Conservation (phyloP, 2,888 invertebrate genomes). For the Didymodactylos carnosus region DNA sequence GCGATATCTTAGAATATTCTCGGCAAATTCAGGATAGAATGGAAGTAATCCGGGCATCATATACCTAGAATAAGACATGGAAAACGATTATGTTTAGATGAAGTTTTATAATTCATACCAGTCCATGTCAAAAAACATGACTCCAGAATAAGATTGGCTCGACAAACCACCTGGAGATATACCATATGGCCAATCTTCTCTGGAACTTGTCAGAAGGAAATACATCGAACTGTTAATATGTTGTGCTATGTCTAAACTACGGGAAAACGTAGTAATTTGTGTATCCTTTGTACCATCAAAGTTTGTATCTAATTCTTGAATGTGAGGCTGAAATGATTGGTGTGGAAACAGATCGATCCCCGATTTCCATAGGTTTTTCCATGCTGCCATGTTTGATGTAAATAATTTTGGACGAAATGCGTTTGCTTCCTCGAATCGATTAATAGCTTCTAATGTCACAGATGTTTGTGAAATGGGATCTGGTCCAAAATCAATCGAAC, state of each 20-base stretch:
- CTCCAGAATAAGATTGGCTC: not conserved
- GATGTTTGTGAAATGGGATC: not conserved
- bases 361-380: not conserved
- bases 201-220: not conserved
- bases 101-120: not conserved
- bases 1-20: not conserved
- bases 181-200: not conserved
- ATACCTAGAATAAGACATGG: not conserved
- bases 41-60: not conserved
- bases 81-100: not conserved
- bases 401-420: not conserved
- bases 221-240: not conserved
- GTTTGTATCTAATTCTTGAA: not conserved
- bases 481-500: not conserved
- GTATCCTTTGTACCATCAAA: not conserved
- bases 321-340: not conserved
- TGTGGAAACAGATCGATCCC: not conserved
- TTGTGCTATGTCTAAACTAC: not conserved
- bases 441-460: not conserved
- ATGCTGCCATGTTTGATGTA: not conserved
- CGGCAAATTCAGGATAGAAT: not conserved
- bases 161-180: not conserved
- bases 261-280: not conserved
- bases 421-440: not conserved
- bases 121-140: not conserved